Percentiles rank a stretch among this genome's conserved stretches.
Conservation (phyloP, 2,797 vertebrate genomes). For the Epinephelus coioides region DNA sequence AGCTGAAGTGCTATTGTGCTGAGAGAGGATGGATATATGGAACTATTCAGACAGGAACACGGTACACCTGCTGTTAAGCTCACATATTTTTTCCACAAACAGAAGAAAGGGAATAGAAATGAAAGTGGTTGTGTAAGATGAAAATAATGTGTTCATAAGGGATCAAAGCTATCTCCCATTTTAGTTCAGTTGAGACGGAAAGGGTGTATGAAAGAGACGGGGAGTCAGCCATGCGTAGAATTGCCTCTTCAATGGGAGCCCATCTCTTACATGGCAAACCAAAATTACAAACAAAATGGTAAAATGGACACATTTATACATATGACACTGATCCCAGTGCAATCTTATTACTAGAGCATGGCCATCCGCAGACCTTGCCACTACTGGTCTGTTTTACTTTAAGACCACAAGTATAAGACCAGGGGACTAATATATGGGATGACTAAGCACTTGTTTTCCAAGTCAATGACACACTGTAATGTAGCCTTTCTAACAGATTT, state of each 20-base stretch:
- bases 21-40: conserved; percentile 32
- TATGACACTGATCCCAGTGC: conserved; percentile 40
- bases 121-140: conserved; percentile 32
- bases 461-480: not conserved
- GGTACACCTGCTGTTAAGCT: conserved; percentile 14
- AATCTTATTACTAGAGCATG: conserved; percentile 21
- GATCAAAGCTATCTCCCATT: conserved; percentile 38
- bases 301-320: conserved; percentile 48
- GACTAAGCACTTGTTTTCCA: not conserved
- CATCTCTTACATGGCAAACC: conserved; percentile 48
- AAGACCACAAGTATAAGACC: not conserved
- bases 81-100: conserved; percentile 18
- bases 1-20: conserved; percentile 34
- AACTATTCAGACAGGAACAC: conserved; percentile 40
- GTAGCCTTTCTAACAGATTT: not conserved
- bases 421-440: not conserved
- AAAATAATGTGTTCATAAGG: conserved; percentile 43
- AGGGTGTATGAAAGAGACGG: conserved; percentile 21
- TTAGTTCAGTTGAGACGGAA: conserved; percentile 35
- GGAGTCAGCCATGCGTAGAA: conserved; percentile 47
- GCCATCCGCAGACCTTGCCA: not conserved
- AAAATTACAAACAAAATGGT: conserved; percentile 30
- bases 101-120: conserved; percentile 31
- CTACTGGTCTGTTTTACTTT: not conserved
- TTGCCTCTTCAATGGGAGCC: conserved; percentile 50